Base-by-base conservation (phyloP, 2,113 vertebrate species). In the Planiliza haematocheilus region DNA sequence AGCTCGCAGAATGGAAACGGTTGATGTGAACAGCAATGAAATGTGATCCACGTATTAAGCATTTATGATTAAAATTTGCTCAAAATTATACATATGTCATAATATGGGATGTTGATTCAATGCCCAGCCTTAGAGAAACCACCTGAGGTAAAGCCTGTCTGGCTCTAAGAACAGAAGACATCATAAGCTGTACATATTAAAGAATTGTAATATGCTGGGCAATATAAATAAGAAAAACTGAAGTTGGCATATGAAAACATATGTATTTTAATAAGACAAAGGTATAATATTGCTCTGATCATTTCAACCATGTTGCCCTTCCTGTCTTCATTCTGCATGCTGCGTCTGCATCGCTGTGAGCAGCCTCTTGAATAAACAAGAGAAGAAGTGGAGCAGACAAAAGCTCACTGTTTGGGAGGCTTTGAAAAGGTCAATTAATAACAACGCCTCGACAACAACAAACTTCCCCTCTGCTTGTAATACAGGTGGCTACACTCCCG, bases 341-440 rank as follows among this genome's bases (percentile, higher is more conserved):
- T 48, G 58, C 41, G 13, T 43, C 10, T 46, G 70, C 58, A 61
- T 64, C 70, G 63, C 39, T 62, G 77, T 69, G 56, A 66, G 62
- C 63, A 50, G 17, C 30, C 57, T 62, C 51, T 30, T 74, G 63
- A 85, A 85, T 66, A 82, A 83, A 86, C 62, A 82, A 74, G 57
- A 39, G 46, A 38, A 62, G 70, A 63, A 66, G 77, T 42, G 6
- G 41, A 70, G 71, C 73, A 81, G 73, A 82, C 82, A 59, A 79
- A 81, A 72, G 59, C 74, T 67, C 24, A 14, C 59, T 72, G 56
- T 81, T 86, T 70, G 48, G 66, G 64, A 51, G 66, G 39, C 50
- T 86, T 70, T 67, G 77, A 85, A 86, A 91, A 91, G 87, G 90
- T 90, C 85, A 89, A 87, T 87, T 88, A 88, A 88, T 85, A 86